Evolutionary conservation across 2,113 vertebrate genomes (phyloP).

Genomic region (Acrocephalus arundinaceus): DNA sequence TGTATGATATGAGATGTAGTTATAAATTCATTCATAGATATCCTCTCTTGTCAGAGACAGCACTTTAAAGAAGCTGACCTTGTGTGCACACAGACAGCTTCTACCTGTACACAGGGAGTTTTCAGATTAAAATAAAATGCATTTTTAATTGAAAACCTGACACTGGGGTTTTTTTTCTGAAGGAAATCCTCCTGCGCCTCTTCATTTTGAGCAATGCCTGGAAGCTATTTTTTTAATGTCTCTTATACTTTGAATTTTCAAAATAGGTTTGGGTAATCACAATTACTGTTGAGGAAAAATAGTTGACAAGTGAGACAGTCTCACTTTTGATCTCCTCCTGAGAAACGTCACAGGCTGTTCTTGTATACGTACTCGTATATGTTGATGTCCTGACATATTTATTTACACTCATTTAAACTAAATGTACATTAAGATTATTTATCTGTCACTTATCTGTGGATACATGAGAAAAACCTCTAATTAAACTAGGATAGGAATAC

Average conservation of each 20-base stretch:
- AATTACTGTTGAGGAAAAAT: not conserved
- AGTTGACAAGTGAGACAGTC: not conserved
- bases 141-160: not conserved
- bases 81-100: not conserved
- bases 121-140: not conserved
- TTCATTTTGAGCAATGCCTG: not conserved
- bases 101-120: not conserved
- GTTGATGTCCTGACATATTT: not conserved
- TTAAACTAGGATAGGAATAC: not conserved
- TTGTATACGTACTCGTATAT: not conserved
- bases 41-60: not conserved
- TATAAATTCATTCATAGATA: not conserved
- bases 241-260: not conserved
- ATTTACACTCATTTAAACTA: not conserved
- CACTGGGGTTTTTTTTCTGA: not conserved
- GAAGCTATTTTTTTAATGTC: not conserved
- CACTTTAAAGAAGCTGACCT: not conserved
- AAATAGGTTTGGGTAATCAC: not conserved
- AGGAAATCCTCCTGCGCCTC: not conserved
- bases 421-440: not conserved
- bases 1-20: not conserved
- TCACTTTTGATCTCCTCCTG: not conserved
- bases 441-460: not conserved
- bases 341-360: not conserved
- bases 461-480: not conserved